Conservation (phyloP, 2,888 invertebrate species). For the Zele albiditarsus region DNA sequence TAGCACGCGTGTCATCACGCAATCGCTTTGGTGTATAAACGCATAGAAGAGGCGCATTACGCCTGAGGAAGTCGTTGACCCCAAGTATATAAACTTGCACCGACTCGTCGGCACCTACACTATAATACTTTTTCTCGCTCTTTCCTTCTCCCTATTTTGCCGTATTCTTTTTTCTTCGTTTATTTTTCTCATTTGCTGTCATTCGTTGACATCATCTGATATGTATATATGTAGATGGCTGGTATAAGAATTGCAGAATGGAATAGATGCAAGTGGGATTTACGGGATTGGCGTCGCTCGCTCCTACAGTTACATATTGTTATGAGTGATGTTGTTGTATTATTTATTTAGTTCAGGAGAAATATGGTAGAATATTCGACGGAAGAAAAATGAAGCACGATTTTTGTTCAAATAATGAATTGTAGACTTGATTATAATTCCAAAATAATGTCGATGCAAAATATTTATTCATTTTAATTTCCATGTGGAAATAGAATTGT, state of each 20-base stretch:
- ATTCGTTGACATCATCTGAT: not conserved
- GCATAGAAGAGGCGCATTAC: conserved; percentile 47
- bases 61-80: conserved; percentile 53
- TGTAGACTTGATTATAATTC: too few species aligned
- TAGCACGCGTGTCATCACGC: conserved; percentile 41
- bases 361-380: too few species aligned
- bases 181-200: not conserved
- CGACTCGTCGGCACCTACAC: conserved; percentile 40
- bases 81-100: conserved; percentile 48
- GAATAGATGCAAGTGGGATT: conserved; percentile 8
- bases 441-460: too few species aligned
- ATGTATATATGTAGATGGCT: conserved; percentile 1
- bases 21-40: conserved; percentile 42
- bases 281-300: conserved; percentile 9
- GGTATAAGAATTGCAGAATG: conserved; percentile 11
- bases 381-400: too few species aligned
- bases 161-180: not conserved
- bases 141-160: not conserved
- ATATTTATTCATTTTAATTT: too few species aligned
- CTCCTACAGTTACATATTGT: not conserved
- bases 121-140: conserved; percentile 2
- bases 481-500: too few species aligned
- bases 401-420: too few species aligned
- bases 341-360: too few species aligned
- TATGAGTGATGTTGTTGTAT: too few species aligned